Evolutionary conservation across 2,113 vertebrate genomes (phyloP).

Genomic region (Motacilla tschutschensis): DNA sequence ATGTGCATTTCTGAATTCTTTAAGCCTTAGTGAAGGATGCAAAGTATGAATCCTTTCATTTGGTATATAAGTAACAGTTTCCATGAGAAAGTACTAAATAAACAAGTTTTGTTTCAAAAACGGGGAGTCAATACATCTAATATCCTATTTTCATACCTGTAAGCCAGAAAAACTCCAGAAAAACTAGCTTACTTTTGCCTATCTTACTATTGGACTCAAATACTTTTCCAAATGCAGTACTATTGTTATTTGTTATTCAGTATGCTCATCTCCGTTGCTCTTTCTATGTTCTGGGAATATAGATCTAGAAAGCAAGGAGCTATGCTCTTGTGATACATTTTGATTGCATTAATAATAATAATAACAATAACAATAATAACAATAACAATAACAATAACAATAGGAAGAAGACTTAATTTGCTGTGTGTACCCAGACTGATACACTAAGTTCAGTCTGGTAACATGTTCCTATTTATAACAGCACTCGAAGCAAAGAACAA

Average conservation of each 20-base stretch:
- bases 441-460: not conserved
- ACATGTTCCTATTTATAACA: not conserved
- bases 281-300: not conserved
- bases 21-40: not conserved
- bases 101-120: not conserved
- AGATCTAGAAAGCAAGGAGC: not conserved
- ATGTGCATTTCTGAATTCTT: not conserved
- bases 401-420: not conserved
- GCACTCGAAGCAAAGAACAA: not conserved
- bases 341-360: not conserved
- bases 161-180: not conserved
- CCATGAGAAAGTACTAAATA: not conserved
- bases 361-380: not conserved
- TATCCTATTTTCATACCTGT: not conserved
- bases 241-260: not conserved
- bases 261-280: not conserved
- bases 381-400: too few species aligned
- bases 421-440: not conserved
- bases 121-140: not conserved
- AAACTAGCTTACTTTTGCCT: not conserved
- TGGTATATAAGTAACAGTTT: not conserved
- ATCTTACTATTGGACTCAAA: not conserved
- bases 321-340: not conserved
- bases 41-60: not conserved
- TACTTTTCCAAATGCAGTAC: not conserved